Evolutionary conservation across 2,113 vertebrate species (phyloP).

Genomic region (Passer montanus): DNA sequence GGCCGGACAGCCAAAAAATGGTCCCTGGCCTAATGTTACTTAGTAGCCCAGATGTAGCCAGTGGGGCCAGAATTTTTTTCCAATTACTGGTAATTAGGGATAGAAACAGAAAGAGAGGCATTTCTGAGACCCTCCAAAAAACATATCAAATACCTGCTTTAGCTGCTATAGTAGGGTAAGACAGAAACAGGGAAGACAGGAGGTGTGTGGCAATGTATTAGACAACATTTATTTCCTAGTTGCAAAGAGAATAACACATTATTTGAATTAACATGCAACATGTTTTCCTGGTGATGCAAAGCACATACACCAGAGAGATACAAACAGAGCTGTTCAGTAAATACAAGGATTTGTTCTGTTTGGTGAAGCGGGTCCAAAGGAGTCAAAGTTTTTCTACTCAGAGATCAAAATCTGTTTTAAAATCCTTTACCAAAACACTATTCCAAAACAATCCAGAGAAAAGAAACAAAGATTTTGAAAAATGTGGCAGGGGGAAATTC

Average conservation of each 20-base stretch:
- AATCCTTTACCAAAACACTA: background rate
- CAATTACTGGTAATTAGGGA: background rate
- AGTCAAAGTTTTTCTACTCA: background rate
- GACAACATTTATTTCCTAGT: background rate
- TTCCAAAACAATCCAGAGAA: background rate
- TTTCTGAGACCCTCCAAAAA: background rate
- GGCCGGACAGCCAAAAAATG: background rate
- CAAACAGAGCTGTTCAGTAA: background rate
- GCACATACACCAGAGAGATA: rapidly evolving
- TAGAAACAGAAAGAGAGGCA: background rate
- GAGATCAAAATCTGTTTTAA: background rate
- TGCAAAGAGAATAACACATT: background rate
- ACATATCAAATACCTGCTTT: background rate
- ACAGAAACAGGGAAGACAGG: background rate
- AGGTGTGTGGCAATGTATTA: background rate
- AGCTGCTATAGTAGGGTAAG: background rate
- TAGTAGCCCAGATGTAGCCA: background rate
- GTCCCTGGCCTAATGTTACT: background rate
- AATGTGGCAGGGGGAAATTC: rapidly evolving
- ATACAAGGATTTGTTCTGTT: background rate
- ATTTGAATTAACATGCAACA: background rate
- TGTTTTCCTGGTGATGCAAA: background rate
- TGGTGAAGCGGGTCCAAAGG: background rate
- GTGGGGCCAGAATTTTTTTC: background rate
- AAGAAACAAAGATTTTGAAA: background rate